Conservation (phyloP, 2,797 vertebrate genomes). For the Myoxocephalus aenaeus region DNA sequence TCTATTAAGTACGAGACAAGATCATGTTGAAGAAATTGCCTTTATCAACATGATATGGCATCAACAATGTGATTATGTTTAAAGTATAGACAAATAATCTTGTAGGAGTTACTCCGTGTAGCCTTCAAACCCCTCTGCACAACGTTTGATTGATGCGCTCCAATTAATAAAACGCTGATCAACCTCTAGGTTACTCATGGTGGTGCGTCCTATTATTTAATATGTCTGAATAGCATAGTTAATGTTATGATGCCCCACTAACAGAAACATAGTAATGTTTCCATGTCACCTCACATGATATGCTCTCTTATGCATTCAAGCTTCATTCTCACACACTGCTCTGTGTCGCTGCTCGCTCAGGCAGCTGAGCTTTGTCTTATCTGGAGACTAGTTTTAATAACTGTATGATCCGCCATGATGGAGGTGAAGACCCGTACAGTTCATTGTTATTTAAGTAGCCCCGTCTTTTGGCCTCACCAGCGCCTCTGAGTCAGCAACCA, state of each 20-base stretch:
- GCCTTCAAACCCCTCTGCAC: not conserved
- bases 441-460: not conserved
- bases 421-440: not conserved
- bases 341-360: not conserved
- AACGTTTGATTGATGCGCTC: not conserved
- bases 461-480: not conserved
- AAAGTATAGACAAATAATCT: not conserved
- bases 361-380: too few species aligned
- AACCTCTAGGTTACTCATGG: not conserved
- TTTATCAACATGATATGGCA: too few species aligned
- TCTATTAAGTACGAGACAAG: too few species aligned
- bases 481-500: constrained; percentile 2
- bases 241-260: too few species aligned
- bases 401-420: not conserved
- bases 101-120: not conserved
- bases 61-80: not conserved
- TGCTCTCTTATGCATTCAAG: not conserved
- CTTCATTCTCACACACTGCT: not conserved
- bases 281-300: not conserved
- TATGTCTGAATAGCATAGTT: too few species aligned
- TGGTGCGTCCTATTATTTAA: not conserved
- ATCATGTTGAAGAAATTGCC: not conserved
- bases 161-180: not conserved
- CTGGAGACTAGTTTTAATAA: not conserved
- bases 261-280: too few species aligned